These are phyloP conservation scores for Epizoanthus stellaris DNA, from an alignment of 92 coral and sea anemone species.

Conservation along the genomic window DNA sequence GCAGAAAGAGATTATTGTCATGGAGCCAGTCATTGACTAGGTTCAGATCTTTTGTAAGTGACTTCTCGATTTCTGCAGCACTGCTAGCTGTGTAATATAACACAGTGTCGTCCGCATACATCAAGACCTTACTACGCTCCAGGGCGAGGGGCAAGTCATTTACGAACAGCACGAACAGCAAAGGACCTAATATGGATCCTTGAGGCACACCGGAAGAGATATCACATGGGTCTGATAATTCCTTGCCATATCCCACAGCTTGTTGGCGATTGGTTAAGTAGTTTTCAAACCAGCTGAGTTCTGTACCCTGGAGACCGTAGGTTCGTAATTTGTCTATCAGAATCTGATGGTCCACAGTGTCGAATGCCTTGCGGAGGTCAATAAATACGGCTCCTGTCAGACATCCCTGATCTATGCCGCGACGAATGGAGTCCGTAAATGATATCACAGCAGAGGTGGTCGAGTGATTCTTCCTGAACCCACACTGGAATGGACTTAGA, in stretches of 20 bases:
- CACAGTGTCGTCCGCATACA: slow-evolving; percentile 2
- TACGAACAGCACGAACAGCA: neutral
- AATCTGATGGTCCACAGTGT: neutral
- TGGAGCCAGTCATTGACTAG: neutral
- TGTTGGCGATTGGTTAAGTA: neutral
- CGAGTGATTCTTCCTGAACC: too few relatives aligned
- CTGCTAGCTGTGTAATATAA: neutral
- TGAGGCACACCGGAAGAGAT: slow-evolving; percentile 5
- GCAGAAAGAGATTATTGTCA: too few relatives aligned
- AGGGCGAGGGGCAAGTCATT: neutral
- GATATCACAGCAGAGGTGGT: too few relatives aligned
- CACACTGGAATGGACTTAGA: too few relatives aligned
- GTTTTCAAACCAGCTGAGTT: neutral
- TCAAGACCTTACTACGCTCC: neutral
- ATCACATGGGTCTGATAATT: slow-evolving; percentile 6
- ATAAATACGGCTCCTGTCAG: too few relatives aligned
- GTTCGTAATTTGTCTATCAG: neutral
- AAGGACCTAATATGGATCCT: neutral
- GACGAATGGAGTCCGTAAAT: too few relatives aligned
- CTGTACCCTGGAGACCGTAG: neutral
- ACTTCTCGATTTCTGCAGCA: neutral
- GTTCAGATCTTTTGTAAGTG: neutral
- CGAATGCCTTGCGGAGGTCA: too few relatives aligned
- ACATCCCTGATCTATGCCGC: too few relatives aligned
- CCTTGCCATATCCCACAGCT: slow-evolving; percentile 1